Evolutionary conservation across 2,888 invertebrate genomes (phyloP), one percentile per base, ranked within the genome.

Genomic region (Chironomus tentans): DNA sequence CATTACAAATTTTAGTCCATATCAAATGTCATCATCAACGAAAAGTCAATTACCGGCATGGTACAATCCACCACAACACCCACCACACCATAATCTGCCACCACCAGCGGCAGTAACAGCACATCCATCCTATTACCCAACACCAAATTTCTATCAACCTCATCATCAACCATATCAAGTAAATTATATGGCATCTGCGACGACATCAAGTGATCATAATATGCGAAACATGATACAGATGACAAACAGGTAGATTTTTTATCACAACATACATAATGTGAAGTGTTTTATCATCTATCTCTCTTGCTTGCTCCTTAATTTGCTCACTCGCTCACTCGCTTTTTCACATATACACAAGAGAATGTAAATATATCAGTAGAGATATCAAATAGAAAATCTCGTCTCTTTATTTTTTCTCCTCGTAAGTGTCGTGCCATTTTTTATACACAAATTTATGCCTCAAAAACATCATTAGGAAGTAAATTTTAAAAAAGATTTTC

Each of bases 191-290:
- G 38, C 38, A 68, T 38, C 68, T 28, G n/a, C 68, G 24, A 13
- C 68, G 38, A 46, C 68, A 68, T 15, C 68, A 22, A 69, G 22
- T 18, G 74, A 74, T 38, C 74, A 65, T 46, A 74, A 61, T 62
- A 74, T 68, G 74, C 46, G 62, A 38, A 74, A 68, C 18, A 74
- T 74, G 74, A 74, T 74, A 62, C 74, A 74, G 15, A 21, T 74
- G 65, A 68, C 74, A 46, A 74, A 65, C 68, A 74, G 74, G 74
- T 74, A 74, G 6, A 65, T 65, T 65, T 65, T 65, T 24, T 21
- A 15, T 69, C 10, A 68, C 13, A 68, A 12, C 28, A 13, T 28
- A 21, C 68, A 61, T 61, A 15, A 61, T 15, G 6, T 6, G 61
- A 65, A 13, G 7, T 46, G 68, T 65, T 24, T 24, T 28, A 28